Evolutionary conservation across 2,888 invertebrate species (phyloP).

Genomic region (Lacanobia oleracea): DNA sequence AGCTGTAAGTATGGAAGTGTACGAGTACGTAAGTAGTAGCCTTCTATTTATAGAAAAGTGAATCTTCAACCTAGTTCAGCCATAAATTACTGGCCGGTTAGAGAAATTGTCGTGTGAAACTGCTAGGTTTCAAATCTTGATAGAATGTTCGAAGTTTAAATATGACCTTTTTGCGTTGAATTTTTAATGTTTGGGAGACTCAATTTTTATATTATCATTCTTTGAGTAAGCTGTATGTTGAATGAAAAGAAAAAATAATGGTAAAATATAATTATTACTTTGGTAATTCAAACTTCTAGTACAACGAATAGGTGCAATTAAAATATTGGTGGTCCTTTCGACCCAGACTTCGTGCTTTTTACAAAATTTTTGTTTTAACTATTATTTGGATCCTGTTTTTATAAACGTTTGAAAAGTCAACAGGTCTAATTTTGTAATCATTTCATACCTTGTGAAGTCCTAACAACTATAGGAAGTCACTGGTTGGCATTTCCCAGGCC

Average conservation of each 20-base stretch:
- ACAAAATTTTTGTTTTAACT: not conserved
- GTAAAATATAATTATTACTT: no score
- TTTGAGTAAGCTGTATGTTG: no score
- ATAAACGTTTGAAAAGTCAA: not conserved
- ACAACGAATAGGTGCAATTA: no score
- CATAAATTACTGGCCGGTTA: slow-evolving; percentile 22
- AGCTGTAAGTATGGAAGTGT: slow-evolving; percentile 33
- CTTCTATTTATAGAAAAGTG: slow-evolving; percentile 46
- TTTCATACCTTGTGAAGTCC: not conserved
- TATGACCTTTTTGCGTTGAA: not conserved
- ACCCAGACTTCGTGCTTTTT: not conserved
- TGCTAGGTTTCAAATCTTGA: not conserved
- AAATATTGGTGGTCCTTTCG: not conserved
- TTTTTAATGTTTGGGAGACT: not conserved
- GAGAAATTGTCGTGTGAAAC: slow-evolving; percentile 30
- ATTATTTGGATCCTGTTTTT: not conserved
- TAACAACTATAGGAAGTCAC: slow-evolving; percentile 17
- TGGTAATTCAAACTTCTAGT: no score
- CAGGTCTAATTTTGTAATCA: not conserved
- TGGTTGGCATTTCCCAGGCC: slow-evolving; percentile 27
- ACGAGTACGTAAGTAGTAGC: slow-evolving; percentile 15
- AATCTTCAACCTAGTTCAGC: slow-evolving; percentile 35
- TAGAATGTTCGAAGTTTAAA: slow-evolving; percentile 4
- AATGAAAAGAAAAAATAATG: no score
- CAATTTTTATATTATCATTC: no score